Base-by-base conservation (phyloP, 2,797 vertebrate genomes). In the Trachurus trachurus region DNA sequence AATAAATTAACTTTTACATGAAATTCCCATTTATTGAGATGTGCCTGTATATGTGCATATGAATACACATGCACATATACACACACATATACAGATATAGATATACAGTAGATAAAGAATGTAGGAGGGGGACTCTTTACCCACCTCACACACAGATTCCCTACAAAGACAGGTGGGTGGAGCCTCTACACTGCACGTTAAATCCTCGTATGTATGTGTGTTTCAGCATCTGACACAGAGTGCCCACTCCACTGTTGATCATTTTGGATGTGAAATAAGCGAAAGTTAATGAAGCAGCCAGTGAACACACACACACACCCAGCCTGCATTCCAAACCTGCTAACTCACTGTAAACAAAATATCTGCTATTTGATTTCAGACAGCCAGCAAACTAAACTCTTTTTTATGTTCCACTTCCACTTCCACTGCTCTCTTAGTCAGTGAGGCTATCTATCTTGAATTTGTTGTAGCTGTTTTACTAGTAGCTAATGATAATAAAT, bases 51-150 rank as follows among this genome's bases (percentile, higher is more conserved):
- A 34, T 34, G 31, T 34, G 31, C 6, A 6, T 34, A 6, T 34
- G 31, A 34, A 34, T 34, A 34, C 31, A 34, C 31, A 34, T 26
- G 26, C 26, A 26, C 26, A 26, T 26, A 78, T 21, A 16, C 22
- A 70, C 17, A 74, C 52, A 82, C 37, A 45, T 5, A 76, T 47
- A 78, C 34, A 60, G 16, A 59, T 9, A 81, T 34, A 67, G 45
- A 78, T 53, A 72, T 26, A 70, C 19, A 29, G 17, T 31, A 61
- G 44, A 60, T 26, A 11, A 53, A 45, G 37, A 15, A 52, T 37
- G 52, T 17, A 37, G 52, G 57, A 57, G 57, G 42, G 62, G 62
- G 34, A 66, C 50, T 70, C 56, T 65, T 22, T 62, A 68, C 12
- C 45, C 21, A 56, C 45, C 26, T 71, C 37, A 66, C 29, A 53